These are phyloP conservation scores for Decapterus maruadsi DNA, from an alignment of 2,797 vertebrate genomes.

Conservation along the genomic window DNA sequence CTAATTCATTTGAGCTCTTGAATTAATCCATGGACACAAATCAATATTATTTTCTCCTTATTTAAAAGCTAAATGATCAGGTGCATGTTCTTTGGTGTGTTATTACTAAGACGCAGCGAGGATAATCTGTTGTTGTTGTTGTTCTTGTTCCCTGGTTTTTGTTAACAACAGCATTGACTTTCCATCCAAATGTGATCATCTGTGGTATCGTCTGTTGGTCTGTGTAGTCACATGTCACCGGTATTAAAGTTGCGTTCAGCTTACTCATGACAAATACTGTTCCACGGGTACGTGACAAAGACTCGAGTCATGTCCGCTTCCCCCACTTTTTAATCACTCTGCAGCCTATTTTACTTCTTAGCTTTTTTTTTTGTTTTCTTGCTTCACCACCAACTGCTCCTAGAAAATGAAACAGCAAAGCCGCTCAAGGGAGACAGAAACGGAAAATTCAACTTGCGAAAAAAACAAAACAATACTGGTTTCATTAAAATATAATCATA, in stretches of 20 bases:
- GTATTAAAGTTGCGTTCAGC: neutral
- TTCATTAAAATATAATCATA: neutral
- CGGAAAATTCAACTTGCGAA: neutral
- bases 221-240: neutral
- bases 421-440: neutral
- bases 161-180: no score
- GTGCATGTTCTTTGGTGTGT: neutral
- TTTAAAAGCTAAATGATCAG: neutral
- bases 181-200: neutral
- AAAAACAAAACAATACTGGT: neutral
- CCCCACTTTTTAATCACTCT: slow-evolving; percentile 6
- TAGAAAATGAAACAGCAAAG: slow-evolving; percentile 18
- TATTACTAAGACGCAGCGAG: no score
- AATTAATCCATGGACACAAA: neutral
- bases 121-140: no score
- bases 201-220: neutral
- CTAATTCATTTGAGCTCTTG: neutral
- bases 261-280: neutral
- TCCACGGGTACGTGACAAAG: neutral
- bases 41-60: neutral
- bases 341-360: neutral
- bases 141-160: no score
- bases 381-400: neutral
- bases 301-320: no score
- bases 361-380: neutral